phyloP scores from a whole-genome alignment of 2,888 invertebrate genomes.

The Polydrusus cervinus region DNA sequence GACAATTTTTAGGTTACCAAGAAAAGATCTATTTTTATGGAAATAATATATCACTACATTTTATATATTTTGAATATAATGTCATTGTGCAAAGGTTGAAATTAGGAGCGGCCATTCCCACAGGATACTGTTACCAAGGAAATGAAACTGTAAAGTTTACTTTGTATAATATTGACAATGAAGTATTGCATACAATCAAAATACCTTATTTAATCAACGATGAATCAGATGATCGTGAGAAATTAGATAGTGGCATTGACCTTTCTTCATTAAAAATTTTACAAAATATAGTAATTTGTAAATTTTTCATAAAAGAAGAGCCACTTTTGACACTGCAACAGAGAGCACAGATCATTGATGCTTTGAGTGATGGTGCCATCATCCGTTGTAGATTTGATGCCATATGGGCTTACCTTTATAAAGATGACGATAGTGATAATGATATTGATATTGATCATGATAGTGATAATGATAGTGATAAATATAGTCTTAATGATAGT shows the following conservation, averaged over 20 bases:
- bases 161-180: background rate
- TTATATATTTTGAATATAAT: background rate
- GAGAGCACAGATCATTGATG: background rate
- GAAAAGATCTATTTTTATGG: background rate
- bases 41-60: background rate
- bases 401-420: no score
- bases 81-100: background rate
- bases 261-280: background rate
- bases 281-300: background rate
- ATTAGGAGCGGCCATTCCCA: background rate
- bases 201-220: no score
- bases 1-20: background rate
- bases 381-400: background rate
- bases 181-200: background rate
- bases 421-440: no score
- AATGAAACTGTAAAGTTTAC: background rate
- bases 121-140: constrained; percentile 1
- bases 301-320: constrained; percentile 3
- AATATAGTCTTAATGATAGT: no score
- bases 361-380: background rate
- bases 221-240: background rate
- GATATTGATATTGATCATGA: no score
- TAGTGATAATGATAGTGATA: no score
- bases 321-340: background rate
- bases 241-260: background rate